Evolutionary conservation across 1,140 invertebrate species (phyloP).

Genomic region (Hyles vespertilio): DNA sequence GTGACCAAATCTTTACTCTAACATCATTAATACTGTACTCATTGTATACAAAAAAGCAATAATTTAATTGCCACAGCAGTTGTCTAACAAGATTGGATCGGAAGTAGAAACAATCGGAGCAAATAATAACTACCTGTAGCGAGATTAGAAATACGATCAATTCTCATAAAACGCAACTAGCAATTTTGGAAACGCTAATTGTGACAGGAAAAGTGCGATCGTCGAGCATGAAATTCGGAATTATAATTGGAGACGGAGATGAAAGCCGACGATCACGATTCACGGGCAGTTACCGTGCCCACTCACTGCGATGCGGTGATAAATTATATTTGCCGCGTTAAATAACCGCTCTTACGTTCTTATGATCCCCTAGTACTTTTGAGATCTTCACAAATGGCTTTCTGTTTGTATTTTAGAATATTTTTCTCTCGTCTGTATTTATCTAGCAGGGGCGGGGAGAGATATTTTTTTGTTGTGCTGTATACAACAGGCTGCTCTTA

Average conservation of each 20-base stretch:
- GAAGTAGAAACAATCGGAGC: neutral
- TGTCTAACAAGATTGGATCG: too few relatives aligned
- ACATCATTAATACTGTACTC: too few relatives aligned
- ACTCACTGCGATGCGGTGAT: neutral
- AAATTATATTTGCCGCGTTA: neutral
- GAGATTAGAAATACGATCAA: neutral
- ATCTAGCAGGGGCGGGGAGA: too few relatives aligned
- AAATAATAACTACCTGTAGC: conserved; percentile 2
- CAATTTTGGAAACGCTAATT: too few relatives aligned
- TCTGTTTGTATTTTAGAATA: neutral
- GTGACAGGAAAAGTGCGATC: neutral
- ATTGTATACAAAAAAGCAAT: too few relatives aligned
- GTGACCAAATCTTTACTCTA: too few relatives aligned
- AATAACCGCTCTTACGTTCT: neutral
- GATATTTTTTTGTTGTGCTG: too few relatives aligned
- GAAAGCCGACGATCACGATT: conserved; percentile 2
- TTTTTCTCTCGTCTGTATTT: neutral
- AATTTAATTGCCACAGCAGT: too few relatives aligned
- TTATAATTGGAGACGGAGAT: conserved; percentile 4
- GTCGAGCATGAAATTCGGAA: conserved; percentile 9
- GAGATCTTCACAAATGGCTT: neutral
- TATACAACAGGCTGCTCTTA: too few relatives aligned
- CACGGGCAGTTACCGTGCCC: neutral
- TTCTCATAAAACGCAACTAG: too few relatives aligned
- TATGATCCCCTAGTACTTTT: neutral